Evolutionary conservation across 23 tunicate species (phyloP).

Genomic region (Phallusia fumigata): DNA sequence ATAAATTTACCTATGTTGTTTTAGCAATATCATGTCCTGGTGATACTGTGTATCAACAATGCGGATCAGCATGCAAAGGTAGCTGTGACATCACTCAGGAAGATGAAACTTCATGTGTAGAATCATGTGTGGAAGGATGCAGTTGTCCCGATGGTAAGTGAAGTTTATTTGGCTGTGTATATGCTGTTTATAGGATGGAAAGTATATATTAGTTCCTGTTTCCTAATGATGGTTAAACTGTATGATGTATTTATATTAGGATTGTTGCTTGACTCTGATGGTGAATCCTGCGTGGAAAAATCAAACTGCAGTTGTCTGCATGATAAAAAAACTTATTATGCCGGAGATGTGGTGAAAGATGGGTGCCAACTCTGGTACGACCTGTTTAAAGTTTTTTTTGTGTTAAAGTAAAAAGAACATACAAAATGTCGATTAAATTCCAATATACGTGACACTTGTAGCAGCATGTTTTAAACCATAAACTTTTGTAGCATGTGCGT

Average conservation of each 20-base stretch:
- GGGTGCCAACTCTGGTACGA: conserved; percentile 25
- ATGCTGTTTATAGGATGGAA: not conserved
- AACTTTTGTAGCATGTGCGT: conserved; percentile 18
- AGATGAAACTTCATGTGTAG: not conserved
- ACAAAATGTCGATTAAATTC: not conserved
- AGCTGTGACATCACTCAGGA: conserved; percentile 20
- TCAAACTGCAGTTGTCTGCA: conserved; percentile 18
- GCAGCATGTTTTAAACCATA: not conserved
- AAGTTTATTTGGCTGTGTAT: not conserved
- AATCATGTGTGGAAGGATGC: conserved; percentile 40
- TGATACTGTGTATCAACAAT: conserved; percentile 32
- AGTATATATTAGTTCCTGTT: not conserved
- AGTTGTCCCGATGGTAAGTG: conserved; percentile 27
- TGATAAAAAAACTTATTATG: conserved; percentile 8
- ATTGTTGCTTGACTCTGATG: conserved; percentile 17
- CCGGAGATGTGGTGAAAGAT: conserved; percentile 17
- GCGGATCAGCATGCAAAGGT: conserved; percentile 29
- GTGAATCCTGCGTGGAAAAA: conserved; percentile 3
- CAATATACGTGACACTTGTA: too few relatives aligned
- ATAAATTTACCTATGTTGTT: not conserved
- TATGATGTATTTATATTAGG: conserved; percentile 1
- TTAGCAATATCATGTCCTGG: conserved; percentile 28
- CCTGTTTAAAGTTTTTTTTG: not conserved
- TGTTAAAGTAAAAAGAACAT: not conserved
- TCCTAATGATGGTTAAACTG: too few relatives aligned